phyloP scores from a whole-genome alignment of 2,797 vertebrate species.

The Acanthis flammea region DNA sequence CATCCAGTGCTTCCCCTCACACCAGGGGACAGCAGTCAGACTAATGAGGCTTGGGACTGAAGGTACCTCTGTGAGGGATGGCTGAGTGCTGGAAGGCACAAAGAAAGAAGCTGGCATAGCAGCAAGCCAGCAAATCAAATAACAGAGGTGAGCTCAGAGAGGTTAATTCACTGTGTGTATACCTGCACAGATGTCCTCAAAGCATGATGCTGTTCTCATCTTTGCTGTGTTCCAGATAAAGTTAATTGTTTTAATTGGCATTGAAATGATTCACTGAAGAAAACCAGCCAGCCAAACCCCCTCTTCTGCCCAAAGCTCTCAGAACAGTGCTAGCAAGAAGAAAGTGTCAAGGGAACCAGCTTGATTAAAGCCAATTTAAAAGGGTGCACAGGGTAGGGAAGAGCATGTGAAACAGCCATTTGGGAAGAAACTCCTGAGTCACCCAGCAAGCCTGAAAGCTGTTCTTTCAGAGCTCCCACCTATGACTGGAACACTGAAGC shows the following conservation, averaged over 20 bases:
- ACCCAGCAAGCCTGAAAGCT: neutral
- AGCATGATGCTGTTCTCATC: neutral
- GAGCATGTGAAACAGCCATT: neutral
- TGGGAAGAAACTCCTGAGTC: neutral
- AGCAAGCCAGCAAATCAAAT: neutral
- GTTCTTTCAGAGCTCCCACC: neutral
- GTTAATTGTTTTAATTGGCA: constrained; percentile 8
- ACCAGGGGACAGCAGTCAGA: neutral
- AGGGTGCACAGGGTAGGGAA: neutral
- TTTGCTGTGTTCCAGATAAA: neutral
- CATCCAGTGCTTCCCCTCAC: neutral
- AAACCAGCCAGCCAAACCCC: neutral
- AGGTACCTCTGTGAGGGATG: neutral
- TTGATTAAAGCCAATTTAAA: constrained; percentile 14
- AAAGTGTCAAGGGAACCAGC: neutral
- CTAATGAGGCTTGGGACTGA: constrained; percentile 49
- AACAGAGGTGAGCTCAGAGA: neutral
- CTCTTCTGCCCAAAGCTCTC: neutral
- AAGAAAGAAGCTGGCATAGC: neutral
- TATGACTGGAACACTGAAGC: neutral
- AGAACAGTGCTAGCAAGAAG: neutral
- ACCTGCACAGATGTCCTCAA: neutral
- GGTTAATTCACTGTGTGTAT: neutral
- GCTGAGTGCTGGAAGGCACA: neutral
- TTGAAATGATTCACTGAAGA: neutral